Percentiles rank a stretch among this genome's conserved stretches.
These are phyloP conservation scores for Ischnus inquisitorius DNA, from an alignment of 2,888 invertebrate species.

Conservation along the genomic window DNA sequence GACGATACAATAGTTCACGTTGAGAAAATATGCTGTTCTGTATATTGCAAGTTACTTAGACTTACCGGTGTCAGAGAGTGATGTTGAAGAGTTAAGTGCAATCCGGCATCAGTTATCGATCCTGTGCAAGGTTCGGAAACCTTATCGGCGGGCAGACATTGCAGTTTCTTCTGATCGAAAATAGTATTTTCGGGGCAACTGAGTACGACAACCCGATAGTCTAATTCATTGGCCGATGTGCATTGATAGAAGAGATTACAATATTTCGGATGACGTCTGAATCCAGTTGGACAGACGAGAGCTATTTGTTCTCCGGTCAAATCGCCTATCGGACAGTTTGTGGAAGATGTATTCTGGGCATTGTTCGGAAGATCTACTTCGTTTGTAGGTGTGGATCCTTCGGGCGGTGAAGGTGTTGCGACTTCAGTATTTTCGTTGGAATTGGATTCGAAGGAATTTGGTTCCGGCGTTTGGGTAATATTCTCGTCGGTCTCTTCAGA, in stretches of 20 bases:
- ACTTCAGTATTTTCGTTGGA: not conserved
- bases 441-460: not conserved
- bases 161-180: constrained; percentile 89
- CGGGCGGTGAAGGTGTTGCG: not conserved
- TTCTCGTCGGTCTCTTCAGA: not conserved
- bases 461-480: no score
- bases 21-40: not conserved
- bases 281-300: constrained; percentile 93
- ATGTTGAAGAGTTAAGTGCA: constrained; percentile 86
- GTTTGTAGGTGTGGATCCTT: not conserved
- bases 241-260: constrained; percentile 94
- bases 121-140: constrained; percentile 87
- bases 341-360: constrained; percentile 1
- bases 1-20: not conserved
- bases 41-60: constrained; percentile 56
- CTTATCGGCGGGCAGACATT: constrained; percentile 89
- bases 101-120: constrained; percentile 86
- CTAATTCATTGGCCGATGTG: constrained; percentile 88
- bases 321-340: constrained; percentile 75
- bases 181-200: constrained; percentile 92
- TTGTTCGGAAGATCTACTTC: constrained; percentile 1
- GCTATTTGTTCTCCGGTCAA: constrained; percentile 89
- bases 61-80: constrained; percentile 88
- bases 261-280: constrained; percentile 91
- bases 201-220: constrained; percentile 89